phyloP scores from a whole-genome alignment of 1,140 invertebrate genomes.

The Zelostemma sp. region DNA sequence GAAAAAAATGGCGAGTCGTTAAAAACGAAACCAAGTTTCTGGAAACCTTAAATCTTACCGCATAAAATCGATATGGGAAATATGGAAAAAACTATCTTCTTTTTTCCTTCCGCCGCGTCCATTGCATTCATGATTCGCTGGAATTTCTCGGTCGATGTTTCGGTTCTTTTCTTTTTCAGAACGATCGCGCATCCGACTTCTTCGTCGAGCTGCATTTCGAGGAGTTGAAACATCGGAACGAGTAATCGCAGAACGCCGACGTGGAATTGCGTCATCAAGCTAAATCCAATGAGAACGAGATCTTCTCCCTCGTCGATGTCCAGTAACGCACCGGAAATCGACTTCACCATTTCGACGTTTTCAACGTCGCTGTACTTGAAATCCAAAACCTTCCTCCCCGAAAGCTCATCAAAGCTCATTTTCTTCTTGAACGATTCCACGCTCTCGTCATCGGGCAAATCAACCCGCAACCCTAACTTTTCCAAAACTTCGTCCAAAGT shows the following conservation, averaged over 20 bases:
- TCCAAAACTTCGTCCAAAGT: slow-evolving; percentile 31
- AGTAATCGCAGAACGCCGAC: slow-evolving; percentile 63
- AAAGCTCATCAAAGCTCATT: slow-evolving; percentile 3
- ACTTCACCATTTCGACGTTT: slow-evolving; percentile 38
- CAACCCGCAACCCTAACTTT: slow-evolving; percentile 13
- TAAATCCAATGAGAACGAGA: slow-evolving; percentile 62
- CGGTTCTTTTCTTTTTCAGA: slow-evolving; percentile 36
- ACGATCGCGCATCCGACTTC: slow-evolving; percentile 56
- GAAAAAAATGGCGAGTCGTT: slow-evolving; percentile 30
- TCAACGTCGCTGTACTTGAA: slow-evolving; percentile 51
- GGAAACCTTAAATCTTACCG: slow-evolving; percentile 54
- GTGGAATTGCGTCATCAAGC: slow-evolving; percentile 64
- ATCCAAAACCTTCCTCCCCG: slow-evolving; percentile 35
- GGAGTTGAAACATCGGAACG: slow-evolving; percentile 54
- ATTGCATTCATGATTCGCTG: slow-evolving; percentile 41
- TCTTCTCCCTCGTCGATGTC: slow-evolving; percentile 38
- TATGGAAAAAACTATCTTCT: slow-evolving; percentile 53
- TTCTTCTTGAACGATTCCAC: slow-evolving; percentile 27
- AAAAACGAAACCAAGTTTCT: slow-evolving; percentile 12
- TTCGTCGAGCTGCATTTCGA: slow-evolving; percentile 44
- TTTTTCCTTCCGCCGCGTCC: slow-evolving; percentile 17
- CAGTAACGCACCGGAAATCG: slow-evolving; percentile 43
- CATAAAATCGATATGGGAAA: slow-evolving; percentile 53
- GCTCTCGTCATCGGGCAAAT: slow-evolving; percentile 39
- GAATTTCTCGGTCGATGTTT: slow-evolving; percentile 39